Conservation (phyloP, 1,140 invertebrate species). For the Coenobita brevimanus region DNA sequence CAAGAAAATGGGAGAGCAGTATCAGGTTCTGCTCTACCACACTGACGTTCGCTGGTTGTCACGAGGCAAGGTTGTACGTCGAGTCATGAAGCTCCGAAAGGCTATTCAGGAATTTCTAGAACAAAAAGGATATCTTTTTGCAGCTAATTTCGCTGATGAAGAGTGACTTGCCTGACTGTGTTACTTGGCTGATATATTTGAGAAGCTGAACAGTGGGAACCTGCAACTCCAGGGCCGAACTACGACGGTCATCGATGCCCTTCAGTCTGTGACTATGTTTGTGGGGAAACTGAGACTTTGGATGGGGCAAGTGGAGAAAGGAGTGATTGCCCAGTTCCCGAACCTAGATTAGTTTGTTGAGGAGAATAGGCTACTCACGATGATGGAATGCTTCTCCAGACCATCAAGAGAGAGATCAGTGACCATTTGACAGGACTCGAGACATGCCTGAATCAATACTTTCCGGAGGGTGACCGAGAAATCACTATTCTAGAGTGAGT, state of each 20-base stretch:
- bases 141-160: too few species aligned
- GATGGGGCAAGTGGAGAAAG: conserved; percentile 3
- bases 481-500: conserved; percentile 15
- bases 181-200: conserved; percentile 37
- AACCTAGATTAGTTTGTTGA: conserved; percentile 35
- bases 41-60: too few species aligned
- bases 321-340: too few species aligned
- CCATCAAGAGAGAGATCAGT: conserved; percentile 21
- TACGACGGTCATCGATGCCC: conserved; percentile 28
- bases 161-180: too few species aligned
- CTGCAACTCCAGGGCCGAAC: conserved; percentile 43
- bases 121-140: too few species aligned
- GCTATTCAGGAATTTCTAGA: conserved; percentile 46
- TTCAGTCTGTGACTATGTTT: conserved; percentile 4
- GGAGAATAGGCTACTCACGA: conserved; percentile 41
- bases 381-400: too few species aligned
- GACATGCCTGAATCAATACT: conserved; percentile 34
- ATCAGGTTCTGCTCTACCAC: too few species aligned
- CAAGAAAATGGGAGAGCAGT: too few species aligned
- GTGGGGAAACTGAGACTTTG: background rate
- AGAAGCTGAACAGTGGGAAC: conserved; percentile 41
- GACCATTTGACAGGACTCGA: conserved; percentile 32
- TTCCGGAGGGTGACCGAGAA: conserved; percentile 20
- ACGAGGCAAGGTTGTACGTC: too few species aligned
- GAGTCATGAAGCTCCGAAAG: conserved; percentile 37